Evolutionary conservation across 2,113 vertebrate genomes (phyloP).

Genomic region (Acanthochromis polyacanthus): DNA sequence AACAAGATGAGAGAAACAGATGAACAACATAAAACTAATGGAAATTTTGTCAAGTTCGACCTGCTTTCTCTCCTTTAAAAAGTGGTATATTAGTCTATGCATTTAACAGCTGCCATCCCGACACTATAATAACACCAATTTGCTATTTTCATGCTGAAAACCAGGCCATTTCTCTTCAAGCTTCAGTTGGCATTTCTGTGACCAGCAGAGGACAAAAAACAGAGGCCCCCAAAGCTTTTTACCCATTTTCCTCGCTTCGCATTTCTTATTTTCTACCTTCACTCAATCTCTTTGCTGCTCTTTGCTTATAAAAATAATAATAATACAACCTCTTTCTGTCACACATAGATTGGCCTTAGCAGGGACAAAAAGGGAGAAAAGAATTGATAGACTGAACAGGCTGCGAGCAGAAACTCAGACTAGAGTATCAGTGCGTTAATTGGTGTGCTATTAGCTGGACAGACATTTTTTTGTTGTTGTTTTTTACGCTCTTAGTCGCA

Average conservation of each 20-base stretch:
- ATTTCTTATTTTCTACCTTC: slow-evolving; percentile 47
- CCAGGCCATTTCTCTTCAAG: slow-evolving; percentile 9
- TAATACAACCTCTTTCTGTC: slow-evolving; percentile 42
- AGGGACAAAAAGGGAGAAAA: slow-evolving; percentile 2
- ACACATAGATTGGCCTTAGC: slow-evolving; percentile 29
- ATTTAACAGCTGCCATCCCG: slow-evolving; percentile 16
- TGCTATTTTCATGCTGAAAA: slow-evolving; percentile 19
- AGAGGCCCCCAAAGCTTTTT: slow-evolving; percentile 31
- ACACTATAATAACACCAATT: slow-evolving; percentile 12
- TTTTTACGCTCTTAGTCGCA: slow-evolving; percentile 19
- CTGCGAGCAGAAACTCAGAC: slow-evolving; percentile 25
- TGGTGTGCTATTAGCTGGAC: slow-evolving; percentile 50
- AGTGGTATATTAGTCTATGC: slow-evolving; percentile 16
- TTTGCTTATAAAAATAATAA: slow-evolving; percentile 29
- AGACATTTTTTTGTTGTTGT: neutral
- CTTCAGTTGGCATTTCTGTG: slow-evolving; percentile 27
- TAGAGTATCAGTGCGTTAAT: slow-evolving; percentile 46
- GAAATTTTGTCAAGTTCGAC: slow-evolving; percentile 2
- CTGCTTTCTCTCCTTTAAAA: slow-evolving; percentile 6
- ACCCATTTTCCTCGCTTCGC: slow-evolving; percentile 19
- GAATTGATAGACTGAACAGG: slow-evolving; percentile 20
- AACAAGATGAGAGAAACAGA: neutral
- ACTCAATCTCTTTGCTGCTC: slow-evolving; percentile 27
- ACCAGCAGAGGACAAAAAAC: neutral
- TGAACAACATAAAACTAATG: neutral